Evolutionary conservation across 35 echinoderm and acorn worm genomes (phyloP), one percentile per base, ranked within the genome.

Genomic region (Apostichopus japonicus): DNA sequence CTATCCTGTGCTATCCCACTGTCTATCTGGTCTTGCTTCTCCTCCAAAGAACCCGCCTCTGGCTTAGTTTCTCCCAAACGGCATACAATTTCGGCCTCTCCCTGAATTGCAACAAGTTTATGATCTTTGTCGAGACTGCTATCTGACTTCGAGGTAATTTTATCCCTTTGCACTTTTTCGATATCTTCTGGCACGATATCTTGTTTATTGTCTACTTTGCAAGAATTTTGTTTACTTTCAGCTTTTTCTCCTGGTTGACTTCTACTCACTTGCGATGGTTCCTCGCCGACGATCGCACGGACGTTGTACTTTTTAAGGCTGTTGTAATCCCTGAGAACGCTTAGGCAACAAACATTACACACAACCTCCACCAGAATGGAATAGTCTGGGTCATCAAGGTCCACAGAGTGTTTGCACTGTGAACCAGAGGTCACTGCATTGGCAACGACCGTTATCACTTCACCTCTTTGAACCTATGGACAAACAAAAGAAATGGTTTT

Each of bases 351-450:
- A 1, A 96, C 86, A 58, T 95, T 94, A 57, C 91, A 84, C 19
- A 99, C 71, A 55, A 96, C 94, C 75, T 99, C 97, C 11, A 96
- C 93, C 23, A 99, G 24, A 73, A 99, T 93, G n/a, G 83, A 78
- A 23, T 78, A 53, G 5, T 99, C 95, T 54, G 97, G 92, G 53
- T 93, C 24, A 55, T 92, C 84, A 14, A 99, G 92, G 88, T 96
- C 84, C 10, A 94, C 97, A 14, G 77, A 54, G 77, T 99, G 97
- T 9, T 93, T 86, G 19, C 63, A 79, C 15, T 75, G 24, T 71
- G 89, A 92, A 11, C 77, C 78, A 22, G 86, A 81, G 7, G 23
- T 94, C 6, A 95, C 96, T 53, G 87, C 59, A 19, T 81, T 77
- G 65, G 90, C 94, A 24, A 98, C 27, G 4, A 94, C 17, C 5